Base-by-base conservation (phyloP, 2,888 invertebrate genomes). In the Heliconius hortense region DNA sequence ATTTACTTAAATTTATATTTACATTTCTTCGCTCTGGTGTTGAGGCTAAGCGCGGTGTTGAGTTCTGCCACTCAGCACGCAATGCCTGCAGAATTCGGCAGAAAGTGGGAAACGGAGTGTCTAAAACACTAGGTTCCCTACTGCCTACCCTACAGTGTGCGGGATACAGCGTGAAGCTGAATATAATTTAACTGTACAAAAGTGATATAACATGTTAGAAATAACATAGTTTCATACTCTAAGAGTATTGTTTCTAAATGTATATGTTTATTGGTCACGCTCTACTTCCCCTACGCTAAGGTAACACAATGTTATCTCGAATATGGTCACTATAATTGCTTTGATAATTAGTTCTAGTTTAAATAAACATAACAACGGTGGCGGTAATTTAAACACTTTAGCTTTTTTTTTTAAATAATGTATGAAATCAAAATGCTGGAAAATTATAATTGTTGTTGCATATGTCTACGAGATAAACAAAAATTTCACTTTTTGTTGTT, bases 291-390 rank as follows among this genome's bases (percentile, higher is more conserved):
- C 18, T 21, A 60, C 11, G n/a, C 31, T 56, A 69, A 69, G 69
- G 66, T 66, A 66, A 69, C 48, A 69, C 69, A 69, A 56, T 69
- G 69, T 69, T 69, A 69, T 69, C 69, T 69, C 35, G 35, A 69
- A 56, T 56, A 24, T 18, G 31, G 56, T 24, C 69, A 15, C 56
- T 69, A 53, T 69, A 56, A 69, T 56, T 69, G 69, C 31, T 56
- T 53, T 56, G 31, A 31, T 69, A 69, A 69, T 69, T 69, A 69
- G 56, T 69, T 69, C 8, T 24, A 69, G 56, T 69, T 56, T 69
- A 69, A 56, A 69, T 35, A 56, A 69, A 69, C 69, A 69, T 56
- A 28, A 56, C 31, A 28, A 35, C 24, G n/a, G 15, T 13, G 31
- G 53, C 18, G 8, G 28, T 21, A 21, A 31, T 53, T 5, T 5